Conservation (phyloP, 2,113 vertebrate species). For the Cryptoleucopteryx plumbea region DNA sequence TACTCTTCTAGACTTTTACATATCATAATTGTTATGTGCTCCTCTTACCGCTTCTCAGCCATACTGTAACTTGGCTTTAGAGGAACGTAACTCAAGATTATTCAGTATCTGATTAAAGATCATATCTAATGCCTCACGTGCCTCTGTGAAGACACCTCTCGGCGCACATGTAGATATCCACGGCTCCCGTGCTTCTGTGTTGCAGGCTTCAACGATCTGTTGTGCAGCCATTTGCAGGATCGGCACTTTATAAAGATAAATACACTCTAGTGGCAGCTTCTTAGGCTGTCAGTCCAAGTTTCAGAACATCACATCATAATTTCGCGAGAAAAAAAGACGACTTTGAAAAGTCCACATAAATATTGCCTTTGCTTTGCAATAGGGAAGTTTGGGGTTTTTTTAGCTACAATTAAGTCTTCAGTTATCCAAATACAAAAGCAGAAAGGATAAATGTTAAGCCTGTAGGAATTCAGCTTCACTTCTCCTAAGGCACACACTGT, state of each 20-base stretch:
- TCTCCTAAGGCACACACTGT: background rate
- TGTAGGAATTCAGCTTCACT: background rate
- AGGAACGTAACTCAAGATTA: background rate
- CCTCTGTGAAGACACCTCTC: background rate
- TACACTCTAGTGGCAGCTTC: background rate
- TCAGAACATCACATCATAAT: background rate
- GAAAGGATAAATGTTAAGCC: background rate
- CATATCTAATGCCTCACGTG: background rate
- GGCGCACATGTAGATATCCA: no score
- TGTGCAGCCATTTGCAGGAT: background rate
- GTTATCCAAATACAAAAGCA: background rate
- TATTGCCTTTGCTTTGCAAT: background rate
- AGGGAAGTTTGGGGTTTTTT: background rate
- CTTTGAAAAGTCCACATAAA: background rate
- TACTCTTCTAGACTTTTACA: background rate
- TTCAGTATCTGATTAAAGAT: background rate
- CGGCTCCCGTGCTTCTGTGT: fast-evolving
- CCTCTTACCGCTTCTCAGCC: background rate
- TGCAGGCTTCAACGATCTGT: background rate
- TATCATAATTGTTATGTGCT: background rate
- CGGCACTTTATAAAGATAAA: background rate
- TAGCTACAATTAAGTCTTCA: background rate
- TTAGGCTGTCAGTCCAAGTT: background rate
- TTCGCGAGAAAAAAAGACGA: background rate
- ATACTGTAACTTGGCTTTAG: background rate